phyloP scores from a whole-genome alignment of 2,113 vertebrate species.

The Nothoprocta perdicaria region DNA sequence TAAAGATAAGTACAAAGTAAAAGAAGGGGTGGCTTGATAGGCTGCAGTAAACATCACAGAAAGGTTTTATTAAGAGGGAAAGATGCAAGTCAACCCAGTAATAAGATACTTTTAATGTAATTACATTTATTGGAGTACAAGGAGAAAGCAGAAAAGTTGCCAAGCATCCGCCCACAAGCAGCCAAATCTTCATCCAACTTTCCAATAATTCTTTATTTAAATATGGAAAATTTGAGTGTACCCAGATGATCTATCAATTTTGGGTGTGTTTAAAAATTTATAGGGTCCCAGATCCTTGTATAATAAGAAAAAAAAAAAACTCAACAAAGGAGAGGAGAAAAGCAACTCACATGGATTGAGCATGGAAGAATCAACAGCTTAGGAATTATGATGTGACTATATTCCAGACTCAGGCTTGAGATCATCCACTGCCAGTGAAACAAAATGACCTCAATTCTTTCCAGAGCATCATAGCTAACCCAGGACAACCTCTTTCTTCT shows the following conservation, averaged over 20 bases:
- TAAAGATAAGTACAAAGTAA: neutral
- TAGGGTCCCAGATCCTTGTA: neutral
- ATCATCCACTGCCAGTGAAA: neutral
- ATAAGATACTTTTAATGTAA: neutral
- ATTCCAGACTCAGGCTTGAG: neutral
- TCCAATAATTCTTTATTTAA: conserved; percentile 4
- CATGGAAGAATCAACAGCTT: neutral
- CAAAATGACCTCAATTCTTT: neutral
- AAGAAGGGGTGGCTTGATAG: neutral
- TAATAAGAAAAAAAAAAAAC: neutral
- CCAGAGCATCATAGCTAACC: neutral
- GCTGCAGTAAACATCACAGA: neutral
- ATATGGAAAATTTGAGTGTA: neutral
- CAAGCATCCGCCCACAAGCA: neutral
- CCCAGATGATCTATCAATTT: neutral
- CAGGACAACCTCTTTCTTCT: neutral
- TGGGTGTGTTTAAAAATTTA: neutral
- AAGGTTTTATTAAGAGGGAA: neutral
- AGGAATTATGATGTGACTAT: neutral
- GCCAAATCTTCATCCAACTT: conserved; percentile 26
- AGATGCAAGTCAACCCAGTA: neutral
- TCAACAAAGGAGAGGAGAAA: neutral
- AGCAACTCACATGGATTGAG: neutral
- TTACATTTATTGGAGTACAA: neutral
- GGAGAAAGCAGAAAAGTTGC: conserved; percentile 15